phyloP scores from a whole-genome alignment of 2,888 invertebrate species.

The Ctena decussata region DNA sequence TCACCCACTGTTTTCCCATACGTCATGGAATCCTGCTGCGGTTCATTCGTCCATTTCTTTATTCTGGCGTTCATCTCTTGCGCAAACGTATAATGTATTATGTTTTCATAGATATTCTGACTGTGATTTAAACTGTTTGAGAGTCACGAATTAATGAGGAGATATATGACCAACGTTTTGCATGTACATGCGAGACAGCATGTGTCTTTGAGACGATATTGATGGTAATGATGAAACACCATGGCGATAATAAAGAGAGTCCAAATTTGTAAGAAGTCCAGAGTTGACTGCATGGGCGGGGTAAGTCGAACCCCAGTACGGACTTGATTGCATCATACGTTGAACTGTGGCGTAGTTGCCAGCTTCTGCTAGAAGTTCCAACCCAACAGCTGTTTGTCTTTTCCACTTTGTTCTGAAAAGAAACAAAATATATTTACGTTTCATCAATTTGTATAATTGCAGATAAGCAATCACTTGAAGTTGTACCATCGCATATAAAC shows the following conservation, averaged over 20 bases:
- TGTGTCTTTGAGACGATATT: constrained; percentile 58
- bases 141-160: constrained; percentile 7
- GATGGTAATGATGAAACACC: constrained; percentile 49
- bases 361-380: constrained; percentile 98
- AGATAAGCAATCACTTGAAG: no score
- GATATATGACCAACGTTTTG: constrained; percentile 64
- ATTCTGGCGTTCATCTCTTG: no score
- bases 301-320: constrained; percentile 87
- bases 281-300: constrained; percentile 76
- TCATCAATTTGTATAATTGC: no score
- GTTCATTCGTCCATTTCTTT: no score
- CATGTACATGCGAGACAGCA: constrained; percentile 67
- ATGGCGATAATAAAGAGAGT: constrained; percentile 81
- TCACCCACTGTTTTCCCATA: no score
- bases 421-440: constrained; percentile 2
- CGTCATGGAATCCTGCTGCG: no score
- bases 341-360: constrained; percentile 99
- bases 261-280: constrained; percentile 80
- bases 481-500: no score
- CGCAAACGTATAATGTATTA: no score
- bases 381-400: constrained; percentile 98
- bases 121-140: no score
- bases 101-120: no score
- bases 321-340: constrained; percentile 90
- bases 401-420: constrained; percentile 98